Percentiles rank a stretch among this genome's conserved stretches.
phyloP scores from a whole-genome alignment of 2,888 invertebrate genomes.

The Luperina testacea region DNA sequence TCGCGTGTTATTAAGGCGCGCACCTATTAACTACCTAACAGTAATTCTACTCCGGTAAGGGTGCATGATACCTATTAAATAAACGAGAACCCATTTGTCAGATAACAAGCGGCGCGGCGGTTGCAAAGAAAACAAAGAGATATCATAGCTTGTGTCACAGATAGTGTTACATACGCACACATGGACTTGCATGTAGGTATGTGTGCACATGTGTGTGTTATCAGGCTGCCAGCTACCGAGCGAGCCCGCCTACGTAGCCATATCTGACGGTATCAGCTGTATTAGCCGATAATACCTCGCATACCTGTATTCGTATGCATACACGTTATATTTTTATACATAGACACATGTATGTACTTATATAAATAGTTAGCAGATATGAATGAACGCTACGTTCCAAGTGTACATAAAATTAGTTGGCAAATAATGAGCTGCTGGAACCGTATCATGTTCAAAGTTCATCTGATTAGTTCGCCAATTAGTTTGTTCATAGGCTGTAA shows the following conservation, averaged over 20 bases:
- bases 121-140: conserved; percentile 85
- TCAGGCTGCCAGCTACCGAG: conserved; percentile 72
- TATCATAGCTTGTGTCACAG: conserved; percentile 76
- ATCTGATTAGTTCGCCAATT: conserved; percentile 23
- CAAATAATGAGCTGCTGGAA: conserved; percentile 48
- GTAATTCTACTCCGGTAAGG: conserved; percentile 56
- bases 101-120: conserved; percentile 77
- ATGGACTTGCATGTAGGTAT: conserved; percentile 45
- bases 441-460: conserved; percentile 20
- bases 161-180: conserved; percentile 62
- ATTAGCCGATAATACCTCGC: conserved; percentile 79
- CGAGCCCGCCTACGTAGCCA: conserved; percentile 81
- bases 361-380: conserved; percentile 69
- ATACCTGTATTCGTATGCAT: conserved; percentile 78
- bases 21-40: conserved; percentile 34
- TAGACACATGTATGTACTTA: conserved; percentile 43
- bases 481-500: conserved; percentile 3
- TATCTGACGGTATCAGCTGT: conserved; percentile 81
- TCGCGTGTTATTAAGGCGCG: conserved; percentile 29
- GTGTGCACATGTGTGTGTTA: conserved; percentile 66
- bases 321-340: conserved; percentile 59
- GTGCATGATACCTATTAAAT: conserved; percentile 76
- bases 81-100: conserved; percentile 77
- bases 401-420: conserved; percentile 47
- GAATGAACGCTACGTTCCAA: conserved; percentile 71